phyloP scores from a whole-genome alignment of 2,113 vertebrate species.

The Hyperopisus bebe region DNA sequence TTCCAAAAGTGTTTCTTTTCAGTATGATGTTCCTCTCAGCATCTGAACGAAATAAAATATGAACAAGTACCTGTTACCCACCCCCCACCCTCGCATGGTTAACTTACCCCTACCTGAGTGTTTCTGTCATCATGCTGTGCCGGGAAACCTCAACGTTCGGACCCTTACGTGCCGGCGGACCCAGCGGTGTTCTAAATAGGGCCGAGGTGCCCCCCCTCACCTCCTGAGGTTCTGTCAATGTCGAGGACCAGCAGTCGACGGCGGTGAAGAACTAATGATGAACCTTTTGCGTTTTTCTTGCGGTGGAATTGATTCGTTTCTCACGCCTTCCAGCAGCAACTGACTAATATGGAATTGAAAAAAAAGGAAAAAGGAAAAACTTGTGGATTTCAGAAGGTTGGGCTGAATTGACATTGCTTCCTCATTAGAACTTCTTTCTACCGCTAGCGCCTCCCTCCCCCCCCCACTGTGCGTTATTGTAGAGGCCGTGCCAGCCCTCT shows the following conservation, averaged over 20 bases:
- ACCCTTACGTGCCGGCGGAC: not conserved
- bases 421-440: not conserved
- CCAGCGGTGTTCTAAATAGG: not conserved
- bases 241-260: not conserved
- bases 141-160: not conserved
- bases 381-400: slow-evolving; percentile 10
- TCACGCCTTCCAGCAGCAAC: not conserved
- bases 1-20: not conserved
- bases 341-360: not conserved
- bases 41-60: not conserved
- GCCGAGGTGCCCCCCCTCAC: not conserved
- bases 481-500: not conserved
- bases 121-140: not conserved
- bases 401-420: not conserved
- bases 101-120: not conserved
- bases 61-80: not conserved
- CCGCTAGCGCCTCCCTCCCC: not conserved
- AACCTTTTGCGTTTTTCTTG: not conserved
- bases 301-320: not conserved
- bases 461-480: not conserved
- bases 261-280: not conserved
- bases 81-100: not conserved
- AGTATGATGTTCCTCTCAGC: not conserved
- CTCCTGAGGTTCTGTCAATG: not conserved
- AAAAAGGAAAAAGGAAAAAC: not conserved